Base-by-base conservation (phyloP, 2,797 vertebrate species). In the Oreochromis grahami region DNA sequence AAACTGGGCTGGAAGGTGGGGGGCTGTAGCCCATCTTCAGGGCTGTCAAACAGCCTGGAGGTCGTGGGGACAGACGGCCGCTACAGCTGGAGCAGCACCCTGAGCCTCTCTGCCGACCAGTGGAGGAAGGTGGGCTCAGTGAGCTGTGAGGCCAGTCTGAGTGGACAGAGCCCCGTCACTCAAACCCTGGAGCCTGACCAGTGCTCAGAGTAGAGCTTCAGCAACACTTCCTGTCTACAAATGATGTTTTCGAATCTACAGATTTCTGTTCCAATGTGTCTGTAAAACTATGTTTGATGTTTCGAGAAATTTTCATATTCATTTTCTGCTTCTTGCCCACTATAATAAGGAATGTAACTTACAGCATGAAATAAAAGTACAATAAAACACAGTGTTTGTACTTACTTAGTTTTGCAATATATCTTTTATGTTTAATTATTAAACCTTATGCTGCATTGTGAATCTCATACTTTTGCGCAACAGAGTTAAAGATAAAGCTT, bases 351-450 rank as follows among this genome's bases (percentile, higher is more conserved):
- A 38, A 38, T 65, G 19, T 21, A 65, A 38, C 60, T 38, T 5
- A 38, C 34, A 38, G 60, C 34, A 38, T 38, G 60, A 65, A 65
- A 21, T 65, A 65, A 38, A 63, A 38, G 11, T 65, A 65, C 60
- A 65, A 38, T 13, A 65, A 65, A 65, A 38, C 7, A 38, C 34
- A 0, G 10, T 65, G 34, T 41, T 41, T 65, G n/a, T 14, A 41
- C 8, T 41, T 65, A 21, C 10, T 41, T 41, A 8, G 34, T 38
- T 65, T 65, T 65, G n/a, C 7, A 5, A 38, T 65, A 65, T 2
- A 41, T 21, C 2, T 21, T 41, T 65, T 21, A 38, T 41, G 34
- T 41, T n/a, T 7, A 65, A n/a, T 38, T 7, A 38, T 65, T 41
- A 38, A 65, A 21, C 2, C 12, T 41, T 65, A 21, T 38, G 13